These are phyloP conservation scores for Acanthornis magna DNA, from an alignment of 2,797 vertebrate species.

Conservation along the genomic window DNA sequence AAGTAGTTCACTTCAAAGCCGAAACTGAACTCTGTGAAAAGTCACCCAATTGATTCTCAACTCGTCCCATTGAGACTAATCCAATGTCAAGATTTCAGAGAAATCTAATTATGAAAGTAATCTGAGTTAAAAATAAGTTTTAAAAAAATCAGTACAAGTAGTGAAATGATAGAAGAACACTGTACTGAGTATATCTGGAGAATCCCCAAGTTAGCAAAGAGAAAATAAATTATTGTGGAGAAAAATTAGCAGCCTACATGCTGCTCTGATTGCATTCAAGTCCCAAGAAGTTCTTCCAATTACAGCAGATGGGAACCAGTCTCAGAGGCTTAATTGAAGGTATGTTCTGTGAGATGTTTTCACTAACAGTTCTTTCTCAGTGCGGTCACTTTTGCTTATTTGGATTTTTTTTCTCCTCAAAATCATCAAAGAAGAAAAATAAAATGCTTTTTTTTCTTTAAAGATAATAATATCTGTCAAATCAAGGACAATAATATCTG, in stretches of 20 bases:
- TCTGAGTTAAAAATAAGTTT: neutral
- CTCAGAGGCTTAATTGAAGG: neutral
- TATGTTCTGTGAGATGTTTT: neutral
- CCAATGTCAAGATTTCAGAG: neutral
- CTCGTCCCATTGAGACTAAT: neutral
- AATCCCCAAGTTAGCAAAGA: neutral
- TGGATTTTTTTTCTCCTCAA: neutral
- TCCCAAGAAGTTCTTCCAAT: neutral
- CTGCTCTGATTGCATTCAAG: neutral
- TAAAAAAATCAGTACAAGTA: neutral
- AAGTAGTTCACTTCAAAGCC: neutral
- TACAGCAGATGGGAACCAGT: neutral
- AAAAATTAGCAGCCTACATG: neutral
- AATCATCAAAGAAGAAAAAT: neutral
- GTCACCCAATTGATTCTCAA: neutral
- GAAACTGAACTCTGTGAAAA: neutral
- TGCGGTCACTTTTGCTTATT: neutral
- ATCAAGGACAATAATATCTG: neutral
- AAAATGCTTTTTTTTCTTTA: neutral
- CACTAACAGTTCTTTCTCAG: neutral
- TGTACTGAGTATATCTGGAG: neutral
- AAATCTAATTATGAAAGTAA: neutral
- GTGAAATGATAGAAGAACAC: neutral
- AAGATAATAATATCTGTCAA: neutral
- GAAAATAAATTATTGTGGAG: neutral